A percentile compares a stretch with the other conserved stretches of the same genome.
Conservation (phyloP, 2,888 invertebrate genomes). For the Arge pagana region DNA sequence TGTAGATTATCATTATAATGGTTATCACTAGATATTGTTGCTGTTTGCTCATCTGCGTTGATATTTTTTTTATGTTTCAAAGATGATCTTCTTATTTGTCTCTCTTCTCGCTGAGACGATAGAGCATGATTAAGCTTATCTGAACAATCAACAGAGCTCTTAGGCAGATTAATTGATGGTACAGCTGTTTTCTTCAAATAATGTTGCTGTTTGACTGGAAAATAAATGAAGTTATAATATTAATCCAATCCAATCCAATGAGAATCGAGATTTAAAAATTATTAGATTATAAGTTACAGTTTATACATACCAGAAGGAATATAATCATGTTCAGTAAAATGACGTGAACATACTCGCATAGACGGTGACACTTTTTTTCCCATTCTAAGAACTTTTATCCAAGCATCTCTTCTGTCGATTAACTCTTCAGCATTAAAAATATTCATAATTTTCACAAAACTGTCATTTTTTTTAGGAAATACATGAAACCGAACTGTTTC, state of each 20-base stretch:
- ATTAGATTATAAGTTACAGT: conserved; percentile 2
- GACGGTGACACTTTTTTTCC: background rate
- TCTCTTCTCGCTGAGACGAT: conserved; percentile 22
- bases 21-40: conserved; percentile 7
- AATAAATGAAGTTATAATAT: conserved; percentile 4
- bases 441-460: background rate
- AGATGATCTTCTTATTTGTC: conserved; percentile 17
- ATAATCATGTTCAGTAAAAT: conserved; percentile 12
- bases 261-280: too few relatives aligned
- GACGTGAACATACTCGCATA: background rate
- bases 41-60: too few relatives aligned
- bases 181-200: conserved; percentile 5
- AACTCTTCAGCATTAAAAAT: background rate
- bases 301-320: conserved; percentile 10
- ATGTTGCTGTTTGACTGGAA: conserved; percentile 7
- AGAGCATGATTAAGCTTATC: background rate
- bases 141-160: conserved; percentile 2
- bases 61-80: conserved; percentile 17
- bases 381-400: conserved; percentile 8
- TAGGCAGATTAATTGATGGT: background rate
- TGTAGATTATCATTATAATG: background rate
- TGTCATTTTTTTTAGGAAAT: conserved; percentile 8
- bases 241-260: too few relatives aligned
- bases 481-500: conserved; percentile 17
- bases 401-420: conserved; percentile 7